Base-by-base conservation (phyloP, 2,888 invertebrate genomes). In the Sesia apiformis region DNA sequence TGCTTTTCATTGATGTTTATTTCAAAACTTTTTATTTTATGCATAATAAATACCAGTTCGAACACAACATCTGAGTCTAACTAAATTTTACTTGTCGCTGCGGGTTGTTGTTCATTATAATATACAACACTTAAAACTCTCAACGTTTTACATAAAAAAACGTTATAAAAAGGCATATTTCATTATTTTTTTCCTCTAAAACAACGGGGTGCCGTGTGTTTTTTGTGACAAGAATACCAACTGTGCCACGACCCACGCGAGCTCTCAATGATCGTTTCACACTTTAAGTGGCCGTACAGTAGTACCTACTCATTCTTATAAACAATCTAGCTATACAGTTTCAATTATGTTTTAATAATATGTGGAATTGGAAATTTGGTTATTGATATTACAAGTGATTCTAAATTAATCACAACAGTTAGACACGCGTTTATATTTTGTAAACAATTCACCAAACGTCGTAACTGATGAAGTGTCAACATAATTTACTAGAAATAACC, bases 161-260 rank as follows among this genome's bases (percentile, higher is more conserved):
- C 64, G 63, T 70, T 72, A 78, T 76, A 83, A 82, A 80, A 69
- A 81, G 72, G 74, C 79, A 84, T 84, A 85, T 81, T 85, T 87
- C 85, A 87, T 86, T 84, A 81, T 79, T 79, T 85, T 84, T 84
- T 81, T 75, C 76, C 76, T 75, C 72, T 83, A 77, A 85, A 87
- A 88, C 89, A 87, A 87, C 88, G 78, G 89, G 89, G 89, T 75
- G 85, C 75, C 84, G 72, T 72, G 69, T 75, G 80, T 84, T 88
- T 85, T 82, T 87, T 85, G 79, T 82, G 64, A 68, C 70, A 67
- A 70, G 77, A 76, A 82, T 80, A 75, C 78, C 78, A 79, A 81
- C 70, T 73, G 78, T 67, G 76, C 65, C 66, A 74, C 78, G 64
- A 63, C 86, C 84, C 84, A 87, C 86, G 84, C 84, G 63, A 65